Base-by-base conservation (phyloP, 2,797 vertebrate species). In the Stomatorhinus walkeri region DNA sequence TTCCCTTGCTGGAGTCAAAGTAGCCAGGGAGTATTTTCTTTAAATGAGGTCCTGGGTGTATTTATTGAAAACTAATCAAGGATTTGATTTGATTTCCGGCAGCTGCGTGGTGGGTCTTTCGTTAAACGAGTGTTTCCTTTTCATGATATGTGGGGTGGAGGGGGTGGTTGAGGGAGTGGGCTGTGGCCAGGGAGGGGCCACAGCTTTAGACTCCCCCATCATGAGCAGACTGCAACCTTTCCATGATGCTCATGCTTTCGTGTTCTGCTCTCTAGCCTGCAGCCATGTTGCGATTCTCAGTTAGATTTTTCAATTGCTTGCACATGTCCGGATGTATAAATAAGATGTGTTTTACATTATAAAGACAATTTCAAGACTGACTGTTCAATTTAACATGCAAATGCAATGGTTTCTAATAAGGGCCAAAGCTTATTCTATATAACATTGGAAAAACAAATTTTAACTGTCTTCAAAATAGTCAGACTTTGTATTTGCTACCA, bases 41-140 rank as follows among this genome's bases (percentile, higher is more conserved):
- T 85, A 87, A 87, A 89, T 89, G 85, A 40, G 84, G 84, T 87
- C 84, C 88, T 86, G 52, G 88, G 83, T 86, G 88, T 52, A 48
- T 64, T 72, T 72, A 40, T 52, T 12, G 49, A 54, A 72, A 64
- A 28, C 40, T 46, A 87, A 72, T 76, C 48, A 32, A 52, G 28
- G 61, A 76, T 87, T 84, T 87, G 87, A 87, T 76, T 85, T 89
- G 83, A 51, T 87, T 46, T 64, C 32, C 48, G 56, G 40, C 56
- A 64, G 86, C 56, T 64, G 36, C 1, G 43, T 19, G 52, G n/a
- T 36, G 32, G 8, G 56, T 52, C 19, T 24, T 12, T 40, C 22
- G 19, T 19, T 61, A 68, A 87, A 87, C 40, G 14, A 84, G 22
- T 28, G 46, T 36, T 36, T 72, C 24, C 43, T 72, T 51, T 68